phyloP scores from a whole-genome alignment of 2,888 invertebrate species.

The Drosophila nigricruria region DNA sequence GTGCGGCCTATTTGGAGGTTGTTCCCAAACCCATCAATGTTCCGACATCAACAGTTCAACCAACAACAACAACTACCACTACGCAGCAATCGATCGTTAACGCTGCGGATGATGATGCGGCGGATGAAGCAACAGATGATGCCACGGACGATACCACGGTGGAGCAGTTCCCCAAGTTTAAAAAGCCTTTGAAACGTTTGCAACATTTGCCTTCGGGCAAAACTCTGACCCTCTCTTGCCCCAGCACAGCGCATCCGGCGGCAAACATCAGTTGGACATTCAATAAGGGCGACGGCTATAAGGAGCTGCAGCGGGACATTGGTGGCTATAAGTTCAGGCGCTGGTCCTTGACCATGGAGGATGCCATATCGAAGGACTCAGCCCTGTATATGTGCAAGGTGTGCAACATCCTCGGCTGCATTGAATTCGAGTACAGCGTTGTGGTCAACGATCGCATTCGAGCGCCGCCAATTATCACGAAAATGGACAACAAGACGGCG shows the following conservation, averaged over 20 bases:
- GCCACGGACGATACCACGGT: constrained; percentile 5
- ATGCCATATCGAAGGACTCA: constrained; percentile 92
- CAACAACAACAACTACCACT: constrained; percentile 11
- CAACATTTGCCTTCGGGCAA: constrained; percentile 89
- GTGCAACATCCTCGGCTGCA: constrained; percentile 92
- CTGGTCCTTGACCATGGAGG: constrained; percentile 91
- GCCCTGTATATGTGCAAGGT: constrained; percentile 96
- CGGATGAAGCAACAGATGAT: not conserved
- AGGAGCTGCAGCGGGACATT: constrained; percentile 88
- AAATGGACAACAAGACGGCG: constrained; percentile 93
- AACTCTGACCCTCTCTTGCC: constrained; percentile 88
- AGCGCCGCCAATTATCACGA: constrained; percentile 93
- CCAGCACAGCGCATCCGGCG: constrained; percentile 89
- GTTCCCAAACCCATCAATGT: constrained; percentile 3
- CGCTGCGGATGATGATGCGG: constrained; percentile 13
- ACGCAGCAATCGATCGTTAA: not conserved
- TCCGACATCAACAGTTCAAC: not conserved
- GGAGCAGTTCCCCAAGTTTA: constrained; percentile 41
- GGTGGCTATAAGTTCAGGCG: constrained; percentile 89
- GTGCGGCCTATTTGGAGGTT: constrained; percentile 93
- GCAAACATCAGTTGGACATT: constrained; percentile 95
- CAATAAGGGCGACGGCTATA: constrained; percentile 86
- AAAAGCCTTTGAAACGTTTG: not conserved
- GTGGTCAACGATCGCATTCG: constrained; percentile 92
- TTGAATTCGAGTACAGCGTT: constrained; percentile 89